These are phyloP conservation scores for Leptinotarsa tumamoca DNA, from an alignment of 2,888 invertebrate species.

Conservation along the genomic window DNA sequence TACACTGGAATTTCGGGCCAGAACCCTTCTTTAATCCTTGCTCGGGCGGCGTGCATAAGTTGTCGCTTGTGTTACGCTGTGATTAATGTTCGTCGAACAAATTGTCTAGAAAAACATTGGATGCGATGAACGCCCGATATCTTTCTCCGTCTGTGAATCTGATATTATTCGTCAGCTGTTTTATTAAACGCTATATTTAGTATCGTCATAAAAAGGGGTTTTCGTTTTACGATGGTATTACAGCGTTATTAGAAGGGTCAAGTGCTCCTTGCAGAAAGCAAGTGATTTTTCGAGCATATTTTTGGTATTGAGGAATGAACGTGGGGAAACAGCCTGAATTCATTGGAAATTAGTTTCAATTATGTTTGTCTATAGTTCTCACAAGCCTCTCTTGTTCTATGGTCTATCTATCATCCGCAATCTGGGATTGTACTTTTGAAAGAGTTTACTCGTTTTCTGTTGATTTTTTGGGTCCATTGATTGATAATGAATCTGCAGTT, in stretches of 20 bases:
- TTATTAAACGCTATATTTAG: conserved; percentile 42
- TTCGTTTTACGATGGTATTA: conserved; percentile 29
- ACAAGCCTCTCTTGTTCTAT: too few relatives aligned
- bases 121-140: conserved; percentile 11
- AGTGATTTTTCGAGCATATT: conserved; percentile 13
- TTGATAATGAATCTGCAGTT: too few relatives aligned
- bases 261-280: conserved; percentile 29
- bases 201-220: conserved; percentile 40
- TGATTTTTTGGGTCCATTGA: too few relatives aligned
- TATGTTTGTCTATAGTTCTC: not conserved
- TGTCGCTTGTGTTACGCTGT: conserved; percentile 56
- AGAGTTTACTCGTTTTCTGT: too few relatives aligned
- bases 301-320: not conserved
- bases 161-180: conserved; percentile 43
- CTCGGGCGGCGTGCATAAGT: conserved; percentile 58
- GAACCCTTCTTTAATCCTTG: conserved; percentile 49
- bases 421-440: too few relatives aligned
- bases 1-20: not conserved
- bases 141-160: conserved; percentile 39
- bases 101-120: conserved; percentile 58
- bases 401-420: too few relatives aligned
- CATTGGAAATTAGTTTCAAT: not conserved
- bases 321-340: not conserved
- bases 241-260: conserved; percentile 35
- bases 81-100: conserved; percentile 59